Conservation (phyloP, 2,113 vertebrate species). For the Megaptera novaeangliae region DNA sequence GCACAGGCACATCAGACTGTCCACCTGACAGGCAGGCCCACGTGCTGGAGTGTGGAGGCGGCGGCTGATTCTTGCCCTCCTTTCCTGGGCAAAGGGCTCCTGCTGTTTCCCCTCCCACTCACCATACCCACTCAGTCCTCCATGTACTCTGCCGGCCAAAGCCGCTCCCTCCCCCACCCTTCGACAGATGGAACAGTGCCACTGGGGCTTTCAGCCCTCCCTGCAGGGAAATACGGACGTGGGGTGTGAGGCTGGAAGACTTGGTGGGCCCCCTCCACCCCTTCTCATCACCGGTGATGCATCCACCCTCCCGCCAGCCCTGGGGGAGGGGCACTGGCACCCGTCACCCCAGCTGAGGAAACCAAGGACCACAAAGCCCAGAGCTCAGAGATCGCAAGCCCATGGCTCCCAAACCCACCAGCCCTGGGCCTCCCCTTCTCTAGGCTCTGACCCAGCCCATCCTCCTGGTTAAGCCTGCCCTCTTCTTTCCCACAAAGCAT, state of each 20-base stretch:
- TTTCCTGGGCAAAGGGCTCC: not conserved
- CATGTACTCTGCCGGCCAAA: not conserved
- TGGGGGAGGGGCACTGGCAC: not conserved
- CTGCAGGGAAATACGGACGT: fast-evolving
- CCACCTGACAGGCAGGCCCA: no score
- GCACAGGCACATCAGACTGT: fast-evolving
- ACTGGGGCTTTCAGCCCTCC: not conserved
- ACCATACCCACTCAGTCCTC: not conserved
- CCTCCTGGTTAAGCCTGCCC: not conserved
- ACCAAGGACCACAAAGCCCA: not conserved
- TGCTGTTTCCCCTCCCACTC: not conserved
- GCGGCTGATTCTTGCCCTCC: not conserved
- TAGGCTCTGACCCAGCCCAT: not conserved
- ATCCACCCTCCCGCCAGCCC: not conserved
- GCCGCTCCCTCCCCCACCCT: fast-evolving
- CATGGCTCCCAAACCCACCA: not conserved
- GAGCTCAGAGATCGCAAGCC: not conserved
- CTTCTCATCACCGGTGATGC: no score
- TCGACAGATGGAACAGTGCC: not conserved
- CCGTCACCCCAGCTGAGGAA: not conserved
- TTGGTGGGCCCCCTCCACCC: not conserved
- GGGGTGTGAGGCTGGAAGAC: not conserved
- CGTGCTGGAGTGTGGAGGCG: fast-evolving
- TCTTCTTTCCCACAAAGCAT: not conserved
- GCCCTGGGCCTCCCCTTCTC: not conserved